Evolutionary conservation across 2,888 invertebrate genomes (phyloP), one percentile per base, ranked within the genome.

Genomic region (Microplitis deprimator): DNA sequence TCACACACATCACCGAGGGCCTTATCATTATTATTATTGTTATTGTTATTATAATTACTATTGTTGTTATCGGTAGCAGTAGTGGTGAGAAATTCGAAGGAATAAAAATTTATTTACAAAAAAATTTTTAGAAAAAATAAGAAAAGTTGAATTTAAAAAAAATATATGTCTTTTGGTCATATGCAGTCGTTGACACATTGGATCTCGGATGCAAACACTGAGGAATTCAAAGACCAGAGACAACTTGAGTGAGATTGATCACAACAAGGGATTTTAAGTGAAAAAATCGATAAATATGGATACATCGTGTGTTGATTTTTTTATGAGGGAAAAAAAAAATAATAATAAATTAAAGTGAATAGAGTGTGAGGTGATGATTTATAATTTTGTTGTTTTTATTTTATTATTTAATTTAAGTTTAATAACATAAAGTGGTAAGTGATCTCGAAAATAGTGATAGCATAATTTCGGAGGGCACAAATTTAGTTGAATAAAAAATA

Each of bases 1-100:
- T 80, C 78, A 81, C 82, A 81, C 82, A 81, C 82, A 50, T 50
- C 80, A 77, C 72, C 78, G 78, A 73, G 77, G 78, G 77, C 41
- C 62, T 75, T 50, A 50, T 50, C 13, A 5, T 50, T 13, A 50
- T 50, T 50, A 13, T 13, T 50, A 50, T 50, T 60, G 20, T 61
- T 64, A 71, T 17, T 16, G 17, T 20, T 8, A 10, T 8, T 64
- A 8, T 20, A 64, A 20, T 64, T 20, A 16, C 65, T 6, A 29
- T 61, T 50, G n/a, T 50, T 67, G 75, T 67, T 40, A 72, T 50
- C 13, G 50, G 50, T 50, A 50, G 10, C 50, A 50, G 65, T 72
- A 65, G 71, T 69, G 39, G 70, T 73, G 76, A 77, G 75, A 78
- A 78, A 62, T 50, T 50, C n/a, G 5, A 62, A 69, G 62, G 61